Evolutionary conservation across 2,113 vertebrate genomes (phyloP).

Genomic region (Forbesichthys agassizii): DNA sequence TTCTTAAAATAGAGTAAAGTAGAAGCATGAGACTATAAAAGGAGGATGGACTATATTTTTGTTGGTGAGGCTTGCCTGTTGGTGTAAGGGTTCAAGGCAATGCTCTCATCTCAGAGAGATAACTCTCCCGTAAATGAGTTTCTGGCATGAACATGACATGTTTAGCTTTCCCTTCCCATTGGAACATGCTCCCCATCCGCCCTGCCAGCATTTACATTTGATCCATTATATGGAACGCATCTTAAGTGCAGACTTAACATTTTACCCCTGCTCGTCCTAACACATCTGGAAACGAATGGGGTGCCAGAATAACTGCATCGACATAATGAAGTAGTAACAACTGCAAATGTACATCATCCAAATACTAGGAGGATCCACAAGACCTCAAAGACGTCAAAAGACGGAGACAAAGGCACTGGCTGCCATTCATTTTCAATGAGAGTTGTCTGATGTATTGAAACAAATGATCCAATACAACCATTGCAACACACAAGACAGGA

Average conservation of each 20-base stretch:
- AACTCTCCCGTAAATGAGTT: slow-evolving; percentile 29
- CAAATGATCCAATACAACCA: too few species aligned
- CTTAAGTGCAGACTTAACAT: slow-evolving; percentile 32
- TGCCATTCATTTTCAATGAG: too few species aligned
- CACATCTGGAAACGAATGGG: slow-evolving; percentile 41
- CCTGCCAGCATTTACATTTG: slow-evolving; percentile 27
- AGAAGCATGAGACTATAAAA: background rate
- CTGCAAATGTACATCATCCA: too few species aligned
- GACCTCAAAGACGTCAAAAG: too few species aligned
- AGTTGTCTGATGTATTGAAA: too few species aligned
- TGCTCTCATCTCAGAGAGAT: slow-evolving; percentile 40
- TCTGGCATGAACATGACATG: slow-evolving; percentile 2
- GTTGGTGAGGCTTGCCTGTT: background rate
- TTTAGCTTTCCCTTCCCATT: slow-evolving; percentile 24
- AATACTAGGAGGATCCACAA: too few species aligned
- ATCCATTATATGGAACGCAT: slow-evolving; percentile 9
- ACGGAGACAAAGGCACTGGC: too few species aligned
- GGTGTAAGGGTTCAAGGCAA: slow-evolving; percentile 26
- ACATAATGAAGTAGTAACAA: slow-evolving; percentile 33
- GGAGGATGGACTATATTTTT: background rate
- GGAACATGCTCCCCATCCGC: slow-evolving; percentile 38
- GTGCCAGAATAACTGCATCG: slow-evolving; percentile 23
- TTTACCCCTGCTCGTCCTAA: slow-evolving; percentile 19
- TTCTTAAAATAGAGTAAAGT: slow-evolving; percentile 20
- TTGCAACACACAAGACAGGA: too few species aligned